A percentile compares a stretch with the other conserved stretches of the same genome.
These are phyloP conservation scores for Meteorus colon DNA, from an alignment of 2,888 invertebrate species.

Conservation along the genomic window DNA sequence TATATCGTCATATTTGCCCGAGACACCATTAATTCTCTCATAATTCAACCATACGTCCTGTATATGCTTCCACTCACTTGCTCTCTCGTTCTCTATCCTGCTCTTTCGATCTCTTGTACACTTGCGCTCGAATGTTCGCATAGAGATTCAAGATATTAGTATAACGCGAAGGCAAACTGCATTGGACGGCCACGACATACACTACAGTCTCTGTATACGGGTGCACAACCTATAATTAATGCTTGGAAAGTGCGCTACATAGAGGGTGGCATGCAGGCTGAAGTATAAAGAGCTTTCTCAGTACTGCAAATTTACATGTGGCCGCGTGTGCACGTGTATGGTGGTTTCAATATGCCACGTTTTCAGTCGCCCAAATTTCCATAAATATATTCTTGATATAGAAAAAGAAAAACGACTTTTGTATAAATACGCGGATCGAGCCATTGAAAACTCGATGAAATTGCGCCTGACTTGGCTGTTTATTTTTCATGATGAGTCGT, in stretches of 20 bases:
- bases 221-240: constrained; percentile 62
- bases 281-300: constrained; percentile 42
- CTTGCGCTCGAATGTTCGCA: constrained; percentile 37
- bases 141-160: constrained; percentile 61
- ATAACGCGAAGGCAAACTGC: constrained; percentile 51
- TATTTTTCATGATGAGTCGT: no score
- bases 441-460: no score
- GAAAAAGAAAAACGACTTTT: no score
- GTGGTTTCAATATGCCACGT: background rate
- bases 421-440: no score
- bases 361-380: constrained; percentile 29
- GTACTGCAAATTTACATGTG: constrained; percentile 60
- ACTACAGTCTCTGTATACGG: constrained; percentile 40
- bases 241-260: constrained; percentile 41
- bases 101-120: constrained; percentile 11
- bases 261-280: background rate
- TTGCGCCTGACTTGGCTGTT: no score
- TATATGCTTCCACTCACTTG: constrained; percentile 32
- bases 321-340: constrained; percentile 33
- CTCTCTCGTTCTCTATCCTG: background rate
- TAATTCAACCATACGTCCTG: constrained; percentile 59
- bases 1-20: constrained; percentile 60
- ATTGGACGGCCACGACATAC: constrained; percentile 23
- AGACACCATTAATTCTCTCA: constrained; percentile 61
- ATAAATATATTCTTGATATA: constrained; percentile 38